Base-by-base conservation (phyloP, 2,888 invertebrate species). In the Oscheius sp. region DNA sequence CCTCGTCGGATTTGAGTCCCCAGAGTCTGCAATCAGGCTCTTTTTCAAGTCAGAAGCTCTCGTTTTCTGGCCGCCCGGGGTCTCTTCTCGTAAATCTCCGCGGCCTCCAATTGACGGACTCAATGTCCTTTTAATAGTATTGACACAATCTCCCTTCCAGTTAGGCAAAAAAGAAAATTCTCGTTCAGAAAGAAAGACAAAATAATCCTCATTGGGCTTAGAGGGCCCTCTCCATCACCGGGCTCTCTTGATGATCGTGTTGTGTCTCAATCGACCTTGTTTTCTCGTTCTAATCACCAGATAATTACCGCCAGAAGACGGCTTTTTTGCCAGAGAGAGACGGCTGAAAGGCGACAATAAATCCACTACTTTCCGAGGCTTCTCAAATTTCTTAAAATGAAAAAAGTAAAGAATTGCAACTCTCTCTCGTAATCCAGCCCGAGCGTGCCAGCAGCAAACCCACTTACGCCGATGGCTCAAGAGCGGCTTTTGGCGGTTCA, bases 101-200 rank as follows among this genome's bases (percentile, higher is more conserved):
- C 61, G 42, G 61, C 61, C 45, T 61, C 61, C 61, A 61, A 61
- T 61, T 61, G 61, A 61, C 45, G 61, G 61, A 61, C 61, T 61
- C 61, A 42, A 61, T 61, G 61, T 61, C 61, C 61, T 61, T 61
- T 61, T 61, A 61, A 61, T 61, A 61, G 61, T 45, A 61, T 61
- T 61, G 61, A 42, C 61, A 61, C 61, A 61, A 61, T 61, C 61
- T 29, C 61, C 45, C 61, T 45, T 61, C 61, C 45, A 31, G 25
- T 12, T 29, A 29, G 52, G n/a, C 52, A 52, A 25, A 12, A 27
- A 29, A 17, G 10, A 25, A 25, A 23, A 55, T 31, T 55, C n/a
- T 37, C 55, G 20, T 20, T 20, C 10, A 17, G 20, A 20, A 12
- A 53, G 53, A 10, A 10, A 52, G 52, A 6, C 53, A 8, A 25